Conservation (phyloP, 2,113 vertebrate species). For the Budorcas taxicolor region DNA sequence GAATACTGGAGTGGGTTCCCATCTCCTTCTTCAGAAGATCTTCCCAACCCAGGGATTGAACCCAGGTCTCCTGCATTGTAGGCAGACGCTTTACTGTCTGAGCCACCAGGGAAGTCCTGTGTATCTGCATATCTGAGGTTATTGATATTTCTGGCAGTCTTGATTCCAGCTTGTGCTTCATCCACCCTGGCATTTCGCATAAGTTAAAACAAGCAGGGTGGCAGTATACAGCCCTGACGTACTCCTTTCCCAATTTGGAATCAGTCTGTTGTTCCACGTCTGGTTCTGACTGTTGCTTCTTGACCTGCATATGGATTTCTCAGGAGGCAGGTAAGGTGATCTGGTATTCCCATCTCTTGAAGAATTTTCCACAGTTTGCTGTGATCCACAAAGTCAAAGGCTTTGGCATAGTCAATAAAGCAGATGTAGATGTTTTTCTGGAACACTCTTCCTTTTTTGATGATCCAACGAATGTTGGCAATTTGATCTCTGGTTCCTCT, state of each 20-base stretch:
- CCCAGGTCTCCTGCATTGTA: too few relatives aligned
- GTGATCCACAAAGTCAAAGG: neutral
- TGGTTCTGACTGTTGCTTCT: neutral
- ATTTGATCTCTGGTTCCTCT: neutral
- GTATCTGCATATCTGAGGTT: neutral
- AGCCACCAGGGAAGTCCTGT: too few relatives aligned
- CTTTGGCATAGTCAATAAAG: neutral
- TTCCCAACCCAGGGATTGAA: too few relatives aligned
- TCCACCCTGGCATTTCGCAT: neutral
- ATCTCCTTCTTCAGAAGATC: too few relatives aligned
- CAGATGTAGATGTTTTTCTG: neutral
- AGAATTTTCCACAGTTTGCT: neutral
- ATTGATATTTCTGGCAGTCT: neutral
- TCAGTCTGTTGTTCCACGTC: neutral
- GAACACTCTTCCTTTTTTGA: neutral
- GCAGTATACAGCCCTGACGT: neutral
- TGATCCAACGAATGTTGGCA: neutral
- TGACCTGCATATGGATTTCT: neutral
- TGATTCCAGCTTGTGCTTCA: neutral
- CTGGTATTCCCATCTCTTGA: neutral
- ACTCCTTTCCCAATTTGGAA: neutral
- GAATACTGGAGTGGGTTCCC: too few relatives aligned
- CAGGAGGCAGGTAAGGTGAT: neutral
- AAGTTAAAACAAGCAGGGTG: neutral
- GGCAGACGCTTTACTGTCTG: too few relatives aligned